Evolutionary conservation across 2,888 invertebrate genomes (phyloP).

Genomic region (Listrodromus nycthemerus): DNA sequence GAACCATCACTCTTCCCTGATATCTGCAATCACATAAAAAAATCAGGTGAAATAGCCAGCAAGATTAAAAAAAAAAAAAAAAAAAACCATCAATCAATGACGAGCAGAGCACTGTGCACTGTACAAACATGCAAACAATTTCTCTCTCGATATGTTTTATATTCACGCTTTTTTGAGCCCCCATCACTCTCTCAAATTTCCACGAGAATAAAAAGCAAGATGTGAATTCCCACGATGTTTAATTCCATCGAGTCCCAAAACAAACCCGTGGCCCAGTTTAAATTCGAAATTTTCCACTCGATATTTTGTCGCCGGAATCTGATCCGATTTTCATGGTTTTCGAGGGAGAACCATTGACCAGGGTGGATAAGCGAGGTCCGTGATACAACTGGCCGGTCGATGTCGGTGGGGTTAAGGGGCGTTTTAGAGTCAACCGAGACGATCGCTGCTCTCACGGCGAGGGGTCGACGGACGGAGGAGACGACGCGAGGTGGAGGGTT

Average conservation of each 20-base stretch:
- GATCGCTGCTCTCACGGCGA: slow-evolving; percentile 35
- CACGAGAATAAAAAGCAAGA: too few species aligned
- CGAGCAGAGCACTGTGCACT: too few species aligned
- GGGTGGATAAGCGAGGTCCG: slow-evolving; percentile 32
- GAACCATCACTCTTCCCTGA: too few species aligned
- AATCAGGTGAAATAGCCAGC: too few species aligned
- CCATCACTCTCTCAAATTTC: too few species aligned
- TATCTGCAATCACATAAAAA: too few species aligned
- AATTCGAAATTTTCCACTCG: background rate
- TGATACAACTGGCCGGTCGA: slow-evolving; percentile 36
- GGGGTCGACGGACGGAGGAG: slow-evolving; percentile 26
- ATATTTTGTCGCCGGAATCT: background rate
- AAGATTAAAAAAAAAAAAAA: too few species aligned
- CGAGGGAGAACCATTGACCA: background rate
- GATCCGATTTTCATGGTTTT: slow-evolving; percentile 1
- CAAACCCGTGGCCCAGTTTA: too few species aligned
- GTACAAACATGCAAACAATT: background rate
- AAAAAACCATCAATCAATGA: too few species aligned
- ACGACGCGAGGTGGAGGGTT: slow-evolving; percentile 60
- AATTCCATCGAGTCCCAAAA: too few species aligned
- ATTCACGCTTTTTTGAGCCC: too few species aligned
- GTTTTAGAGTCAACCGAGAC: slow-evolving; percentile 62
- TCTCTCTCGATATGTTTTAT: background rate
- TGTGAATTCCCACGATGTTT: too few species aligned
- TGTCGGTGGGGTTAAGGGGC: slow-evolving; percentile 52